Evolutionary conservation across 2,888 invertebrate species (phyloP), one percentile per base, ranked within the genome.

Genomic region (Zhuqinia jingwanae): DNA sequence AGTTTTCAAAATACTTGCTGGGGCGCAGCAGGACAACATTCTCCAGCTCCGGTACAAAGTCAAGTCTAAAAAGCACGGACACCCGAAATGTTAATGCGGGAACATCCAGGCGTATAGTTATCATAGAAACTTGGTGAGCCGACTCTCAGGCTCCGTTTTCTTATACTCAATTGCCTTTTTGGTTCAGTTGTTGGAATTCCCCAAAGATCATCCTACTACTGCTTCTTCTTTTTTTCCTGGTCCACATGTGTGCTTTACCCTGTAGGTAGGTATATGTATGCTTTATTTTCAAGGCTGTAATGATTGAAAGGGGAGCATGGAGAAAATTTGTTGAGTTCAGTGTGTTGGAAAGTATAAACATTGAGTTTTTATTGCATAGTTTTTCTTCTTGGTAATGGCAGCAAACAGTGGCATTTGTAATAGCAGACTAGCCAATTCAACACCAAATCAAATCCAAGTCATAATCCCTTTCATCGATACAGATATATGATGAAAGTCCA

Each of bases 361-460:
- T 60, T 76, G 36, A 68, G 75, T 60, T 63, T 80, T 81, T 63
- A 63, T 75, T 76, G 65, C 83, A 83, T 76, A 76, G 83, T 83
- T 83, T 83, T 76, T 36, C 65, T 60, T 47, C 56, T 20, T 30
- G 36, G 36, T 56, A 76, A 56, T n/a, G 36, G 76, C 56, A 47
- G 73, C 22, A 78, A n/a, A 73, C 65, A 73, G 50, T 27, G 47
- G 25, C 47, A 73, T 50, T 22, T 27, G 50, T 73, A 73, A n/a
- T 27, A 73, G 81, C n/a, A n/a, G n/a, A n/a, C n/a, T 30, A 83
- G 42, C 75, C 83, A 83, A 76, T 83, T 83, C 63, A 65, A 83
- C 83, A 83, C 83, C 83, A 75, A 83, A 83, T 83, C 83, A 83
- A 83, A 83, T 83, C 83, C 83, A 76, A 83, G 83, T 83, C 83